These are phyloP conservation scores for Forbesichthys agassizii DNA, from an alignment of 2,113 vertebrate species.

Conservation along the genomic window DNA sequence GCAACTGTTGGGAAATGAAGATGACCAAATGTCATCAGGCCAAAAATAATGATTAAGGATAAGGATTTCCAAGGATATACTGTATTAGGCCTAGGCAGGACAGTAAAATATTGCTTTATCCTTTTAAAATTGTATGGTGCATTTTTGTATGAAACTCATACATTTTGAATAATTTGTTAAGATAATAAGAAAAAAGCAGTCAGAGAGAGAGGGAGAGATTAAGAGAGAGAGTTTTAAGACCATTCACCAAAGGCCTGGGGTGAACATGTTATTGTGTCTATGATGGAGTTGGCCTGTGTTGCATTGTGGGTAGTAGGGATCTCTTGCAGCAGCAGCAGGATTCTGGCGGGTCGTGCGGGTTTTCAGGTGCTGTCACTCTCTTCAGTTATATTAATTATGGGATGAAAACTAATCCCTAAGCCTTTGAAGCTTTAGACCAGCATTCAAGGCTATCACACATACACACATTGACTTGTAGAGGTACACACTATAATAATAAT, in stretches of 20 bases:
- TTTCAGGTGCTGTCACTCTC: constrained; percentile 88
- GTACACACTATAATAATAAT: constrained; percentile 9
- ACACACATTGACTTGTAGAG: constrained; percentile 19
- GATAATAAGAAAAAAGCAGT: constrained; percentile 1
- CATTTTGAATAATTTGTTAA: background rate
- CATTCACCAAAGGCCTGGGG: constrained; percentile 66
- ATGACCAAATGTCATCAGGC: constrained; percentile 81
- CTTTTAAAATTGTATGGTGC: constrained; percentile 20
- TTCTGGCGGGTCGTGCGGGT: constrained; percentile 82
- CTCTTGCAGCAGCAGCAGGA: constrained; percentile 82
- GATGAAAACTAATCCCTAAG: constrained; percentile 91
- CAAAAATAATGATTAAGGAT: constrained; percentile 65
- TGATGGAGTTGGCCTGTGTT: constrained; percentile 69
- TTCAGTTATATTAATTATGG: constrained; percentile 96
- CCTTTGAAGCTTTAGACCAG: constrained; percentile 92
- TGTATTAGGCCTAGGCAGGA: constrained; percentile 67
- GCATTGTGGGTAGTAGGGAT: constrained; percentile 79
- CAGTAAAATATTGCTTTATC: constrained; percentile 34
- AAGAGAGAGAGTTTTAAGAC: constrained; percentile 55
- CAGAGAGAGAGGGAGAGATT: constrained; percentile 4
- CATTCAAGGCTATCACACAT: constrained; percentile 83
- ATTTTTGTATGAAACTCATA: constrained; percentile 26
- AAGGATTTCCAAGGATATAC: constrained; percentile 76
- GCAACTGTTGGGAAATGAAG: constrained; percentile 92
- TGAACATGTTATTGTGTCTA: constrained; percentile 69